phyloP scores from a whole-genome alignment of 2,797 vertebrate species.

The Ficedula albicollis region DNA sequence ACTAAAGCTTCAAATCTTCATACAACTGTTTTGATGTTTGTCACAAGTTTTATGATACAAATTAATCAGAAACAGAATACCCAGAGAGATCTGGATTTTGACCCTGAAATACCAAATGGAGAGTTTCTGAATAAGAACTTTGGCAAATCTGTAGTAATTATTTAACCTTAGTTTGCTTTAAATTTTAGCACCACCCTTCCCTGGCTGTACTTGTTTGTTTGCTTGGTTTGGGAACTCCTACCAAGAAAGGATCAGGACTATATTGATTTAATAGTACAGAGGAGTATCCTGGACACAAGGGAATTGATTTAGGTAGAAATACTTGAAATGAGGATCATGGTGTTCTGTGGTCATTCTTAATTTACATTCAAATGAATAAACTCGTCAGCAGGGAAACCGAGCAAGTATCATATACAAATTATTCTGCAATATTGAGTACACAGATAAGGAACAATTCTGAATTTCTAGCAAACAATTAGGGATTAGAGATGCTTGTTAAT shows the following conservation, averaged over 20 bases:
- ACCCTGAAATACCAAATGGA: background rate
- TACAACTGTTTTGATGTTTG: background rate
- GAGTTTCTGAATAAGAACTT: background rate
- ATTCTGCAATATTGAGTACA: background rate
- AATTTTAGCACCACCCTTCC: background rate
- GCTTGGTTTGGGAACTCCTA: background rate
- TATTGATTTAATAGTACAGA: background rate
- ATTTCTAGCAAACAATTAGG: background rate
- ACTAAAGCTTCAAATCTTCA: background rate
- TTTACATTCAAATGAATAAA: background rate
- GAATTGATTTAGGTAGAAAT: background rate
- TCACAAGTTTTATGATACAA: background rate
- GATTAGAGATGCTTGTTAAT: background rate
- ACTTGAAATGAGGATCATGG: background rate
- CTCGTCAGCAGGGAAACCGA: background rate
- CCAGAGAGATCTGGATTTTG: background rate
- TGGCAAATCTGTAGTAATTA: background rate
- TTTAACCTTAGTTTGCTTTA: background rate
- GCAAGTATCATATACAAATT: background rate
- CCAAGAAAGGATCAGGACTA: background rate
- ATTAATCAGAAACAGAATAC: background rate
- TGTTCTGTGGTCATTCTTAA: background rate
- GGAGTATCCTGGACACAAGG: background rate
- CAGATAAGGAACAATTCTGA: background rate
- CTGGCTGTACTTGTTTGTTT: background rate